phyloP scores from a whole-genome alignment of 2,888 invertebrate genomes.

The Teleogryllus oceanicus region DNA sequence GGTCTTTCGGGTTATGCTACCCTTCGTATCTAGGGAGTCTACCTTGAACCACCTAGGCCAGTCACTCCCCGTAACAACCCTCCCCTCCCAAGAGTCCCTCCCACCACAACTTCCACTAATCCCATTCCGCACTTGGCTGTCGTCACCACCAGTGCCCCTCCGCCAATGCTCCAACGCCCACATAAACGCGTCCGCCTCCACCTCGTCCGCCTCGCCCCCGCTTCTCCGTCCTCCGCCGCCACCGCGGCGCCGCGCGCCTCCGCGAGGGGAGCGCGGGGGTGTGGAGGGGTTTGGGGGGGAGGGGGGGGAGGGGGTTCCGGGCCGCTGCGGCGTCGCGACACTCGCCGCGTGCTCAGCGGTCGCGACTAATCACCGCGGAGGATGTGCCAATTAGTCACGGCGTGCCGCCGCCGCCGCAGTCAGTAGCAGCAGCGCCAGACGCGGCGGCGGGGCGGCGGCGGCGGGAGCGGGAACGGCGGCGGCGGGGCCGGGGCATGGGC shows the following conservation, averaged over 20 bases:
- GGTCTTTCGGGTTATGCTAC: no score
- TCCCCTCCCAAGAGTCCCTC: neutral
- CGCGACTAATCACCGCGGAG: conserved; percentile 18
- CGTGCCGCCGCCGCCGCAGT: neutral
- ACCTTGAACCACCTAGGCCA: no score
- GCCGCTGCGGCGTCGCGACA: conserved; percentile 6
- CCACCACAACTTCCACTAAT: neutral
- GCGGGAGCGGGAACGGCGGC: neutral
- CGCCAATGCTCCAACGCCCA: neutral
- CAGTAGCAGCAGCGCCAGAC: conserved; percentile 18
- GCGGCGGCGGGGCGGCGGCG: neutral
- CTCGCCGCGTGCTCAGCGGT: neutral
- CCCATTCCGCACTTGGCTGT: neutral
- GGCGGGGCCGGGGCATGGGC: neutral
- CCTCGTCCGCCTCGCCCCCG: neutral
- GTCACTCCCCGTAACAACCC: no score
- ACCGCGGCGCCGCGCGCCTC: neutral
- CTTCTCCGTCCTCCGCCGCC: neutral
- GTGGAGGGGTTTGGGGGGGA: no score
- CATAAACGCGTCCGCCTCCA: neutral
- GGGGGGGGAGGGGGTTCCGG: neutral
- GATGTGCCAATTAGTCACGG: conserved; percentile 18
- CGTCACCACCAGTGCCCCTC: neutral
- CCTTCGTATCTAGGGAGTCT: no score
- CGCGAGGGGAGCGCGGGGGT: neutral